Base-by-base conservation (phyloP, 2,888 invertebrate genomes). In the Drosophila niveifrons region DNA sequence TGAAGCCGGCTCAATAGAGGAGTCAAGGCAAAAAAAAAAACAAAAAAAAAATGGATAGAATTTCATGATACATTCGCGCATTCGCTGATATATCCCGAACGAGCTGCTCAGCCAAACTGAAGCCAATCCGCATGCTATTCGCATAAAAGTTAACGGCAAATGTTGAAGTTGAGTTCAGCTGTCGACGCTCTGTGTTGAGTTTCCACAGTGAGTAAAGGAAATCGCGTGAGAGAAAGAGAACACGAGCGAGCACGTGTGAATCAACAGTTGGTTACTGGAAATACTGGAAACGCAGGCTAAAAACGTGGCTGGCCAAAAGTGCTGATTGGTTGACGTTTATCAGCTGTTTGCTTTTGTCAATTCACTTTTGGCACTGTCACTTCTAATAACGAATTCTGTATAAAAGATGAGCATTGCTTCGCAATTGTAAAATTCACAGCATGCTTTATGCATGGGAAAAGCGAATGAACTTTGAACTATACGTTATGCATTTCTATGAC, bases 1-100 rank as follows among this genome's bases (percentile, higher is more conserved):
- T 73, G 43, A 68, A 73, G 57, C 51, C 51, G 62, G 56, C 48
- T 64, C 15, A 57, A 52, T 29, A 36, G 36, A 31, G 36, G 3
- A 36, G n/a, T 3, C n/a, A n/a, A 36, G n/a, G n/a, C 36, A n/a
- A n/a, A n/a, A 4, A 11, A n/a, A 36, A n/a, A 6, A n/a, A 10
- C 3, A 29, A 4, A 29, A 29, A 4, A n/a, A n/a, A n/a, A n/a
- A n/a, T n/a, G 31, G n/a, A 43, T 50, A 50, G n/a, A 11, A 39
- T 31, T 43, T 39, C 50, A 41, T 8, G 1, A 8, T 18, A 34
- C 29, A 48, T 44, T 36, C 23, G 36, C 17, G 18, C 9, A 50
- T 9, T 15, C 7, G 3, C 18, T 23, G 51, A 23, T 18, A 36
- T 23, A 13, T 23, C 13, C 17, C 36, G 36, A 9, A 13, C 9